Conservation (phyloP, 64 coral and sea anemone species). For the Pocillopora damicornis region DNA sequence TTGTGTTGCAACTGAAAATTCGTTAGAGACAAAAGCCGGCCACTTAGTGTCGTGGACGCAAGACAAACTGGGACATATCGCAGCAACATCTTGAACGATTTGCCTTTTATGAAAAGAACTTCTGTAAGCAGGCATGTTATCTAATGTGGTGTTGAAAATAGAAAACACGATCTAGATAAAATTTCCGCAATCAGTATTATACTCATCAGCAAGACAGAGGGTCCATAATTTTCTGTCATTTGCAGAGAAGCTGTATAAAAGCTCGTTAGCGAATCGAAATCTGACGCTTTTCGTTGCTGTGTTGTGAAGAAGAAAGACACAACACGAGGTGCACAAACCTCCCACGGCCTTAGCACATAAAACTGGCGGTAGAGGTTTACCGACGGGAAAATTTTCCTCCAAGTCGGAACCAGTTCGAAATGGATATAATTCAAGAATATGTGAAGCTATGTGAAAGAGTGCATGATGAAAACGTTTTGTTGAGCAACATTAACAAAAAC, state of each 20-base stretch:
- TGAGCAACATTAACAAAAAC: background rate
- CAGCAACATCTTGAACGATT: background rate
- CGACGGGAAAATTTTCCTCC: too few relatives aligned
- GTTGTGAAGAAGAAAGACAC: background rate
- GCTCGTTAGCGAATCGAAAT: background rate
- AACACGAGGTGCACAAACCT: background rate
- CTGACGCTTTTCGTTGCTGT: background rate
- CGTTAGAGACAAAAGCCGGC: background rate
- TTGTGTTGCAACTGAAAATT: constrained; percentile 14
- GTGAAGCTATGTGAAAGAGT: too few relatives aligned
- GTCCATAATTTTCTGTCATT: background rate
- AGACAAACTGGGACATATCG: background rate
- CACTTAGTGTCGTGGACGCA: background rate
- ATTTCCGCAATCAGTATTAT: background rate
- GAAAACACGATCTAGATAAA: background rate
- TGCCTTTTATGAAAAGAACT: background rate
- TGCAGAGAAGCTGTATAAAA: background rate
- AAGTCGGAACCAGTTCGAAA: too few relatives aligned
- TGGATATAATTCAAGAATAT: too few relatives aligned
- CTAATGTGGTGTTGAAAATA: background rate
- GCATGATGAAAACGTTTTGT: background rate
- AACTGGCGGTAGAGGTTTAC: too few relatives aligned
- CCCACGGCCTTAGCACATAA: too few relatives aligned
- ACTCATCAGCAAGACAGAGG: background rate
- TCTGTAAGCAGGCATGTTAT: background rate